phyloP scores from a whole-genome alignment of 1,140 invertebrate species.

The Drosophila erecta region DNA sequence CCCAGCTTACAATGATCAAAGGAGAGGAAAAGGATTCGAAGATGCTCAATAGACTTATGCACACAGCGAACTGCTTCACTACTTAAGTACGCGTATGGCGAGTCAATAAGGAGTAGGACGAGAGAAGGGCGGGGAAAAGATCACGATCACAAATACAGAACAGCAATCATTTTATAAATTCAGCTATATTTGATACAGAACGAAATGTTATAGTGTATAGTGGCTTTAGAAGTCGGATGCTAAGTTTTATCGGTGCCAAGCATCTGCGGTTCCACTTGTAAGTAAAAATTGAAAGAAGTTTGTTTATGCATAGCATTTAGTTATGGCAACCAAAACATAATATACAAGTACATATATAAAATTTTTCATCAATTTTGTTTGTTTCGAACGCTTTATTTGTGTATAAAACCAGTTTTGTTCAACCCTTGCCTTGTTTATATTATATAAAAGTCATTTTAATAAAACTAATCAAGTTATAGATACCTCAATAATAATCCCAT shows the following conservation, averaged over 20 bases:
- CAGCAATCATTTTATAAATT: conserved; percentile 69
- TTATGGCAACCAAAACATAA: conserved; percentile 57
- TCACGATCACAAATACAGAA: conserved; percentile 29
- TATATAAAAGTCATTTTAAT: conserved; percentile 67
- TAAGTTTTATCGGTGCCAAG: conserved; percentile 75
- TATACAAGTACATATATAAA: conserved; percentile 30
- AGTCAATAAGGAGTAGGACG: conserved; percentile 20
- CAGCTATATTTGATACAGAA: conserved; percentile 77
- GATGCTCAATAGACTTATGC: conserved; percentile 64
- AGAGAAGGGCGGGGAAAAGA: conserved; percentile 2
- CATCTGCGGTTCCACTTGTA: conserved; percentile 68
- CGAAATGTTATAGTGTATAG: conserved; percentile 60
- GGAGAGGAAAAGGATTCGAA: conserved; percentile 22
- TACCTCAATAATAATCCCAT: conserved; percentile 46
- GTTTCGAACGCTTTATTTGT: conserved; percentile 43
- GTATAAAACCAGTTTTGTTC: conserved; percentile 60
- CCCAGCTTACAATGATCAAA: conserved; percentile 43
- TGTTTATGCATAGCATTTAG: conserved; percentile 74
- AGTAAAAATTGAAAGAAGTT: conserved; percentile 47
- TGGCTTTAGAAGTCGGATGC: conserved; percentile 80
- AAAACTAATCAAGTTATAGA: conserved; percentile 71
- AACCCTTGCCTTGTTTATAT: conserved; percentile 68
- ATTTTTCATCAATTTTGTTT: conserved; percentile 47
- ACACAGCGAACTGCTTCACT: conserved; percentile 47
- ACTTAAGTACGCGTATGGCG: conserved; percentile 51